Base-by-base conservation (phyloP, 2,797 vertebrate genomes). In the Zalophus californianus region DNA sequence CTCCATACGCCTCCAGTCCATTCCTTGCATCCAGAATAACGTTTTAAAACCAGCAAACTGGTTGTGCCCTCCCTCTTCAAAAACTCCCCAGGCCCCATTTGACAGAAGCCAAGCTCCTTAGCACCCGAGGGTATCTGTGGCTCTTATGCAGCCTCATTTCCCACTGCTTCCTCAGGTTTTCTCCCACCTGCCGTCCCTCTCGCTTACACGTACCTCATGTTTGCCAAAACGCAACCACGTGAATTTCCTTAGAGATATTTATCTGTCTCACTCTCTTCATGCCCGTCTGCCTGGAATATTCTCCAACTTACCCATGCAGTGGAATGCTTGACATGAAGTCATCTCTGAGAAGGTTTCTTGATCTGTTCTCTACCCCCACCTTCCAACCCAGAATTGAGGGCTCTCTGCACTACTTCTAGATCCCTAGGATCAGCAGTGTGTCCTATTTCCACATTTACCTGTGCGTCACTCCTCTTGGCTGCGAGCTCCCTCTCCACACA, bases 301-400 rank as follows among this genome's bases (percentile, higher is more conserved):
- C 20, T 91, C 60, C 86, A 75, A 79, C 32, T 70, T 92, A 23
- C 56, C 90, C 73, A 13, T 27, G 15, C 29, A 10, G 35, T 58
- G 35, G 86, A 88, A 52, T 68, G n/a, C 44, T 95, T 52, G 66
- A 85, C 78, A 64, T 73, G 27, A 4, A 92, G 13, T 86, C 64
- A 93, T 75, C 64, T 87, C 32, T 16, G 23, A 66, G 54, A 96
- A 96, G 10, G 0, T 44, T 93, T 77, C 44, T 18, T 60, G 13
- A 78, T 58, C 95, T 54, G 0, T 50, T 70, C 56, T 85, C 35
- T 58, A n/a, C 73, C 60, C 60, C 66, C 50, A 90, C 35, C 68
- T 88, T 79, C 72, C 38, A 82, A 64, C 78, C 85, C 58, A 25
- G 2, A 86, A 66, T 52, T n/a, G 60, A 84, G 79, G 25, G 50